Evolutionary conservation across 2,113 vertebrate species (phyloP), one percentile per base, ranked within the genome.

Genomic region (Rhadina sibilatrix): DNA sequence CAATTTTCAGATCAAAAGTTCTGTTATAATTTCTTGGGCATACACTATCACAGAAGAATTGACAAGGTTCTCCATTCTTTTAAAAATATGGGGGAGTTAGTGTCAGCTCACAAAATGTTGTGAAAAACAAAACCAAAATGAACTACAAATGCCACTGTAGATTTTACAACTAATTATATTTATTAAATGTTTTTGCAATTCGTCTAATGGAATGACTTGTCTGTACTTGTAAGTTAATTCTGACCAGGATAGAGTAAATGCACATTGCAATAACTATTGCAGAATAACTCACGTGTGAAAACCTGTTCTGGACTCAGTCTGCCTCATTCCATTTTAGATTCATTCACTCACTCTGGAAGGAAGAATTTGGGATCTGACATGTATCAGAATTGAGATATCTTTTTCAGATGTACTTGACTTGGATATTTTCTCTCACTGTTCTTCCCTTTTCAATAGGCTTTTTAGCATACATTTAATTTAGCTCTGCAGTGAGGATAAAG

Each of bases 271-370:
- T 44, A 81, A 50, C 64, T 75, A 18, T 35, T 94, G 86, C 83
- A 92, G 89, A 89, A 66, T 56, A 91, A 81, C 68, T 78, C 12
- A 3, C 42, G 46, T 83, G 80, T 94, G 72, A 92, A 95, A 86
- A 83, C 38, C 8, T 87, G 33, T 71, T 87, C 69, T 91, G 56
- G 60, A 87, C 59, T 89, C 54, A 63, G 31, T 53, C 42, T 68
- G 22, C 35, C 38, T 70, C 5, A 0, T 54, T 89, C 50, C 11
- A 52, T 59, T 90, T 94, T 31, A 70, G 63, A 88, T 79, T 85
- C 65, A 92, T 68, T 44, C 30, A 11, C 37, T 61, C 33, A 30
- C 35, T 66, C 38, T 77, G 30, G 65, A 86, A 86, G 59, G 63
- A 61, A 61, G 71, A 92, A 61, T 30, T 77, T 18, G 4, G 38